Conservation (phyloP, 2,113 vertebrate species). For the Pluvialis apricaria region DNA sequence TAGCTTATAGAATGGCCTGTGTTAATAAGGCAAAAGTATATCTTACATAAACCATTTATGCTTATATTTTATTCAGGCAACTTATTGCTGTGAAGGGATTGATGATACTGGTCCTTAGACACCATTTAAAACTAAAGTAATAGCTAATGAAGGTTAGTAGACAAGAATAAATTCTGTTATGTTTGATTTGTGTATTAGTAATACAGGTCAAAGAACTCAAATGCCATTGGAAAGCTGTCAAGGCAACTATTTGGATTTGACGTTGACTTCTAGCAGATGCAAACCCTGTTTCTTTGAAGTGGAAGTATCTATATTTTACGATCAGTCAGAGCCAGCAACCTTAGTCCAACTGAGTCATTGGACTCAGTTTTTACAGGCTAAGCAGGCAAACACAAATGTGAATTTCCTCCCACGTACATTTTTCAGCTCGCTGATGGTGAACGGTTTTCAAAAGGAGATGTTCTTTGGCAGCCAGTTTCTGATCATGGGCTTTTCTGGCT, state of each 20-base stretch:
- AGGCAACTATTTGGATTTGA: background rate
- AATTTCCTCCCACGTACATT: background rate
- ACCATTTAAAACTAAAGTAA: background rate
- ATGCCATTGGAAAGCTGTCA: background rate
- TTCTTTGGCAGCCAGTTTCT: conserved; percentile 8
- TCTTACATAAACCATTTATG: background rate
- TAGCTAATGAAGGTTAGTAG: background rate
- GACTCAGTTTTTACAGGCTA: background rate
- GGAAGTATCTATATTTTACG: background rate
- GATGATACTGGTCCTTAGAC: background rate
- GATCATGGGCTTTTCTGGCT: background rate
- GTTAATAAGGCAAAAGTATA: background rate
- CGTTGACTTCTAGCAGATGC: background rate
- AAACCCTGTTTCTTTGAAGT: background rate
- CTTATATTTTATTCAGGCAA: background rate
- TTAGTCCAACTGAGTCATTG: background rate
- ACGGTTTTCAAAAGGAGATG: background rate
- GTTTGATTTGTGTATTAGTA: background rate
- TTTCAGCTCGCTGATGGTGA: background rate
- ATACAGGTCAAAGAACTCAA: background rate
- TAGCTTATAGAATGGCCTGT: background rate
- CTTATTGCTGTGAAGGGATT: background rate
- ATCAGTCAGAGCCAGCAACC: background rate
- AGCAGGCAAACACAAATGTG: background rate
- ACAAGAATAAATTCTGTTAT: background rate